A percentile compares a stretch with the other conserved stretches of the same genome.
Evolutionary conservation across 2,888 invertebrate genomes (phyloP).

Genomic region (Sphaeridia pumilis): DNA sequence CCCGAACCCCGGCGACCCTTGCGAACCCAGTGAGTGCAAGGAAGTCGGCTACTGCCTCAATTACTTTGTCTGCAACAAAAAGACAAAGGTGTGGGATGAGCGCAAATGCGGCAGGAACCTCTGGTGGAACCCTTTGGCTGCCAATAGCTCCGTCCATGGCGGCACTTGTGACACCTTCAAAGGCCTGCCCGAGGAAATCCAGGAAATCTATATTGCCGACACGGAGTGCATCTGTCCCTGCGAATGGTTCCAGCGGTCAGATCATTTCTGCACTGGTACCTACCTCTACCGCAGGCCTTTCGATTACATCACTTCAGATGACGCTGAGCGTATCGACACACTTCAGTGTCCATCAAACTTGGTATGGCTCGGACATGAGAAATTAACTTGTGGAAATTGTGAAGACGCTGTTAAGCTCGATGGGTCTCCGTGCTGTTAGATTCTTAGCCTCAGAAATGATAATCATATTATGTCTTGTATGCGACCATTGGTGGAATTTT

Average conservation of each 20-base stretch:
- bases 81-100: neutral
- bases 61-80: neutral
- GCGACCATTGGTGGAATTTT: neutral
- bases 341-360: neutral
- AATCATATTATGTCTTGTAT: too few species aligned
- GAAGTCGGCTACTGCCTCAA: slow-evolving; percentile 2
- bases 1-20: neutral
- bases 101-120: neutral
- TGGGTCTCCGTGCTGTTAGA: neutral
- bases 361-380: neutral
- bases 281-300: slow-evolving; percentile 3
- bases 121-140: slow-evolving; percentile 2
- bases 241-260: slow-evolving; percentile 2
- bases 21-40: neutral
- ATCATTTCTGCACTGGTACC: slow-evolving; percentile 1
- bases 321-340: neutral
- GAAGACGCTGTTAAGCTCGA: neutral
- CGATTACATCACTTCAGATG: neutral
- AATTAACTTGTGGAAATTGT: neutral
- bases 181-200: neutral
- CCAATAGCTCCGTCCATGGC: slow-evolving; percentile 2
- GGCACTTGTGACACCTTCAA: slow-evolving; percentile 6
- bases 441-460: too few species aligned
- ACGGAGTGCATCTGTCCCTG: slow-evolving; percentile 1
- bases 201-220: slow-evolving; percentile 1